Evolutionary conservation across 2,113 vertebrate genomes (phyloP), one percentile per base, ranked within the genome.

Genomic region (Conger conger): DNA sequence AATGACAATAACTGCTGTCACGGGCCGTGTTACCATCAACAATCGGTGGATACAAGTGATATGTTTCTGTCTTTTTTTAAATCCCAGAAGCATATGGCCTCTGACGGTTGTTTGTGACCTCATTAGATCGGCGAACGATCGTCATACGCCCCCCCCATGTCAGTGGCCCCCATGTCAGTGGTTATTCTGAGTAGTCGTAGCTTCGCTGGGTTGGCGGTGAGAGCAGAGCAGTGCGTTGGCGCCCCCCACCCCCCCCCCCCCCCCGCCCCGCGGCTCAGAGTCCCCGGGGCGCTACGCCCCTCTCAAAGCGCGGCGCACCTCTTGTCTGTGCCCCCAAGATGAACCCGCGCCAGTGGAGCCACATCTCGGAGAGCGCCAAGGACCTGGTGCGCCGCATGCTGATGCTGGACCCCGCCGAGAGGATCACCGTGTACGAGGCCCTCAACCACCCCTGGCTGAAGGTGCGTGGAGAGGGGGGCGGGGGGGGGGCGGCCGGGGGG

Each of bases 401-500:
- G 88, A 99, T 99, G 98, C 93, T 99, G 93, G 98, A 99, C 90
- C 98, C 98, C 13, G 98, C 98, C 11, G 98, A 99, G 94, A 97
- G 98, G 88, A 99, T 99, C 96, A 99, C 98, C 5, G 98, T 99
- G 82, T 99, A 99, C 85, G 98, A 99, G 93, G 98, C 98, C 76
- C 96, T 99, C 89, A 99, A 99, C 93, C 98, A 99, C 93, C 98
- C 98, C 88, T 99, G 98, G 98, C 97, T 99, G 87, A 99, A 99
- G 97, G 98, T 96, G 94, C n/a, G 17, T 36, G 33, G 30, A 0
- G 33, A 20, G 57, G 6, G 37, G 18, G 20, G 57, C 18, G 57
- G 15, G 57, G 50, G 8, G 68, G 6, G 23, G n/a, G 0, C 27
- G 4, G 63, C 63, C 4, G 3, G 27, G 60, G 60, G 20, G 40